Evolutionary conservation across 2,888 invertebrate genomes (phyloP).

Genomic region (Acronicta alni): DNA sequence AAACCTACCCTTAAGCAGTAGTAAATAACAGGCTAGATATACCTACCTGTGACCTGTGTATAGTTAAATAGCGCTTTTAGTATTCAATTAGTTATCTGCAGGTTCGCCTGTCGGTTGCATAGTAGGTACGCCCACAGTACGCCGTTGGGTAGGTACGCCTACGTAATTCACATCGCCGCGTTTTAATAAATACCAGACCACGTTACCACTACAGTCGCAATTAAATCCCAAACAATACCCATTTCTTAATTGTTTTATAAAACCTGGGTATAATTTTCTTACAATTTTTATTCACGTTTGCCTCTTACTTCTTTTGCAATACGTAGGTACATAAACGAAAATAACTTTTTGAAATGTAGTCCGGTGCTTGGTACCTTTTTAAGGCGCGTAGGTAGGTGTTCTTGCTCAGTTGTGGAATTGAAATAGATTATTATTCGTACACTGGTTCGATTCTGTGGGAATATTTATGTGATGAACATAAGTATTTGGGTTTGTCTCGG

Average conservation of each 20-base stretch:
- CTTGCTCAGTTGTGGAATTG: too few species aligned
- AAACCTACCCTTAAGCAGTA: not conserved
- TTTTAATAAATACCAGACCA: constrained; percentile 6
- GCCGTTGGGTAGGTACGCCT: too few species aligned
- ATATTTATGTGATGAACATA: too few species aligned
- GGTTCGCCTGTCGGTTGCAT: constrained; percentile 31
- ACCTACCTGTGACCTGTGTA: too few species aligned
- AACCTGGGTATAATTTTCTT: not conserved
- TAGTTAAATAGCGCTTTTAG: not conserved
- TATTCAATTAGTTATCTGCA: constrained; percentile 34
- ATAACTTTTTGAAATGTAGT: too few species aligned
- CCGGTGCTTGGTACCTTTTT: too few species aligned
- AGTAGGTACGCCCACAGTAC: too few species aligned
- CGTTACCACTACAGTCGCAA: constrained; percentile 5
- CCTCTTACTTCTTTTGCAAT: not conserved
- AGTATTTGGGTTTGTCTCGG: too few species aligned
- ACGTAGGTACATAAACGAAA: too few species aligned
- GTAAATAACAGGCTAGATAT: not conserved
- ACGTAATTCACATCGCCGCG: constrained; percentile 6
- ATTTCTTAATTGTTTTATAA: constrained; percentile 15
- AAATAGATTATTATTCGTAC: too few species aligned
- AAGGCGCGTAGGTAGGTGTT: too few species aligned
- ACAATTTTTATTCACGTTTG: not conserved
- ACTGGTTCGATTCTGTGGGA: too few species aligned
- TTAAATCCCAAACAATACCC: constrained; percentile 26